phyloP scores from a whole-genome alignment of 2,113 vertebrate genomes.

The Scomber scombrus region DNA sequence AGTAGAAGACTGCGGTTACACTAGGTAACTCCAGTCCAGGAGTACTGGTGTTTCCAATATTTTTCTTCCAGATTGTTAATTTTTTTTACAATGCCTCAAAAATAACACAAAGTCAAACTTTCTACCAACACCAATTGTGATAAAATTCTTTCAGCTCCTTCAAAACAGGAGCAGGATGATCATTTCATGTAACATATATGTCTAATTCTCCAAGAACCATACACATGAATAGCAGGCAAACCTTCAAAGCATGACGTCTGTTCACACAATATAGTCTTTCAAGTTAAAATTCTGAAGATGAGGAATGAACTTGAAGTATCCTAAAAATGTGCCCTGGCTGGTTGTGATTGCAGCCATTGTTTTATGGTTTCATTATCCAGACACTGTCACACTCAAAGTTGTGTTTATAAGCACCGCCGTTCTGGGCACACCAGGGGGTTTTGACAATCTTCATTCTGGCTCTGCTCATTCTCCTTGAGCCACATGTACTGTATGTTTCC shows the following conservation, averaged over 20 bases:
- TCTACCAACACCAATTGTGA: neutral
- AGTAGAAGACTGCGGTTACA: neutral
- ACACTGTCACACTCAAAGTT: conserved; percentile 25
- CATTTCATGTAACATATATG: neutral
- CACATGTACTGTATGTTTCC: conserved; percentile 31
- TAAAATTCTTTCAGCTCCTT: conserved; percentile 5
- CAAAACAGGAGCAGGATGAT: too few species aligned
- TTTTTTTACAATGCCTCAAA: conserved; percentile 1
- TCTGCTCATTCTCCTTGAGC: conserved; percentile 43
- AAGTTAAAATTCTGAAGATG: conserved; percentile 42
- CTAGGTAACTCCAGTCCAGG: neutral
- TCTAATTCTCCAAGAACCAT: neutral
- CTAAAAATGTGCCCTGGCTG: conserved; percentile 41
- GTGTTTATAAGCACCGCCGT: neutral
- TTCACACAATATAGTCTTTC: conserved; percentile 22
- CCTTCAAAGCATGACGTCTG: conserved; percentile 32
- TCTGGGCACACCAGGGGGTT: conserved; percentile 13
- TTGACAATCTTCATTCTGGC: conserved; percentile 35
- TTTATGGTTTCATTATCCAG: conserved; percentile 53
- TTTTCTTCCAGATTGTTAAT: neutral
- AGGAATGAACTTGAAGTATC: conserved; percentile 37
- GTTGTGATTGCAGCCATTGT: conserved; percentile 52
- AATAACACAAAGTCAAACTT: too few species aligned
- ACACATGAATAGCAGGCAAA: conserved; percentile 19
- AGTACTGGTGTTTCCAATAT: neutral